A percentile compares a stretch with the other conserved stretches of the same genome.
Evolutionary conservation across 1,140 invertebrate species (phyloP).

Genomic region (Drosophila simulans): DNA sequence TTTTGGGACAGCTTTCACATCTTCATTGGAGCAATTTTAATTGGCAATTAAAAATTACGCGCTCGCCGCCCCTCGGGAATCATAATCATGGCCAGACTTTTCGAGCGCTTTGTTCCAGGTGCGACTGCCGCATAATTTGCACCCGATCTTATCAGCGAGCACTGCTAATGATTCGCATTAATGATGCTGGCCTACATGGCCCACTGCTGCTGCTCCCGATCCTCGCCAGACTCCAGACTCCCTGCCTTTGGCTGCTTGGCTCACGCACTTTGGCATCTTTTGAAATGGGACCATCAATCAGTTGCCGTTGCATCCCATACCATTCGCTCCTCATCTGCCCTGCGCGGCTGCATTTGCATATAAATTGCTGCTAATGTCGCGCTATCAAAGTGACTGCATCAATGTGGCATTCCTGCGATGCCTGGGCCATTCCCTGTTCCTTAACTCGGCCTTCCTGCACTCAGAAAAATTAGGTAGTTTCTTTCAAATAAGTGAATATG

Average conservation of each 20-base stretch:
- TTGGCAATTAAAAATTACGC: slow-evolving; percentile 79
- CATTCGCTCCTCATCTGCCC: slow-evolving; percentile 11
- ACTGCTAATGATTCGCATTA: slow-evolving; percentile 80
- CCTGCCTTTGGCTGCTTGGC: slow-evolving; percentile 1
- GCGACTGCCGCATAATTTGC: slow-evolving; percentile 64
- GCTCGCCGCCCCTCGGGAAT: slow-evolving; percentile 58
- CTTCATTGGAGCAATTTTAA: slow-evolving; percentile 68
- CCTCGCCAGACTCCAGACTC: neutral
- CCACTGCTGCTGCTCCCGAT: slow-evolving; percentile 6
- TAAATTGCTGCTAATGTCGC: slow-evolving; percentile 84
- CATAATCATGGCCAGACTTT: slow-evolving; percentile 49
- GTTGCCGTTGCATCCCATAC: slow-evolving; percentile 25
- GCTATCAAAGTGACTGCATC: slow-evolving; percentile 83
- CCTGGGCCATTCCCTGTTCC: slow-evolving; percentile 51
- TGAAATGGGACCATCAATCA: slow-evolving; percentile 78
- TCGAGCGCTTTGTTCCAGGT: slow-evolving; percentile 27
- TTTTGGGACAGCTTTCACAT: slow-evolving; percentile 49
- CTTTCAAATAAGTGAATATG: neutral
- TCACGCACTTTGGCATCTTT: slow-evolving; percentile 59
- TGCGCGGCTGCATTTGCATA: slow-evolving; percentile 74
- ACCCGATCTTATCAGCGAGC: slow-evolving; percentile 77
- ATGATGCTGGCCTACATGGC: slow-evolving; percentile 66
- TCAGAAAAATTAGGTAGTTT: neutral
- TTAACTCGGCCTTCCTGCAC: slow-evolving; percentile 21
- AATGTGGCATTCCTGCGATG: slow-evolving; percentile 56